A percentile compares a stretch with the other conserved stretches of the same genome.
These are phyloP conservation scores for Caranx ignobilis DNA, from an alignment of 2,113 vertebrate genomes.

Conservation along the genomic window DNA sequence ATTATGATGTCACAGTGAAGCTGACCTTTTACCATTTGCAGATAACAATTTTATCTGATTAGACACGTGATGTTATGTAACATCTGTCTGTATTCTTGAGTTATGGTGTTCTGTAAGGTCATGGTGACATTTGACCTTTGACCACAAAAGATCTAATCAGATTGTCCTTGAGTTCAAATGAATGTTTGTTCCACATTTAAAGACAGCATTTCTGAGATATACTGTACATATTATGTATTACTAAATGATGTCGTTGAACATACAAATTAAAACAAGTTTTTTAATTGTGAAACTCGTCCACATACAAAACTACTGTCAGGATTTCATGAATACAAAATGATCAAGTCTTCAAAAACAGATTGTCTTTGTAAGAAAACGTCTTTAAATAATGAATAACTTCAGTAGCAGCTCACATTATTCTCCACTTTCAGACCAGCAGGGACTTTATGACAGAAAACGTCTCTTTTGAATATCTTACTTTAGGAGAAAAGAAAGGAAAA, in stretches of 20 bases:
- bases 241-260: not conserved
- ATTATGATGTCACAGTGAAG: too few relatives aligned
- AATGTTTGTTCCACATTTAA: too few relatives aligned
- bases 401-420: slow-evolving; percentile 4
- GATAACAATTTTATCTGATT: too few relatives aligned
- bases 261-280: not conserved
- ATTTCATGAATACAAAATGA: not conserved
- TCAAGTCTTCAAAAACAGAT: not conserved
- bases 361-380: slow-evolving; percentile 2
- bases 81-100: too few relatives aligned
- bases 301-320: not conserved
- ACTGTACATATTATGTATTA: too few relatives aligned
- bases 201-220: too few relatives aligned
- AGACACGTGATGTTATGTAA: too few relatives aligned
- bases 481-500: slow-evolving; percentile 30
- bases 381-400: slow-evolving; percentile 22
- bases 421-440: not conserved
- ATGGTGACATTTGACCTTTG: too few relatives aligned
- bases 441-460: not conserved
- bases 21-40: too few relatives aligned
- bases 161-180: too few relatives aligned
- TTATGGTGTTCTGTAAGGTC: too few relatives aligned
- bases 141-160: too few relatives aligned
- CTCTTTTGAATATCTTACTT: slow-evolving; percentile 8
- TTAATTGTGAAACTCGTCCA: not conserved